Evolutionary conservation across 2,888 invertebrate species (phyloP).

Genomic region (Cryptocephalus moraei): DNA sequence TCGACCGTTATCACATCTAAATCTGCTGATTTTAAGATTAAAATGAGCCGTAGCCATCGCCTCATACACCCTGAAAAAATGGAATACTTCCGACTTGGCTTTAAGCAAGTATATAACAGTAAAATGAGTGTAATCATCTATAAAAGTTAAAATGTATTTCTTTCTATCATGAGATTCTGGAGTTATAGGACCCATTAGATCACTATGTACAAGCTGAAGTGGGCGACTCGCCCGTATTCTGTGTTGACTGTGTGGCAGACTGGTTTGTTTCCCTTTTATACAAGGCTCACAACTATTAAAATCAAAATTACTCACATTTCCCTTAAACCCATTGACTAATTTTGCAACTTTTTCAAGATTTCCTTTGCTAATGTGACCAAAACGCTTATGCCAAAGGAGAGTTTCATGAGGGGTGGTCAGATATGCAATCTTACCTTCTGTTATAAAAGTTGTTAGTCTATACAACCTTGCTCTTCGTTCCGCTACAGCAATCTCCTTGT

Average conservation of each 20-base stretch:
- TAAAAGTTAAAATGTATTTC: neutral
- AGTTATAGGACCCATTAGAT: neutral
- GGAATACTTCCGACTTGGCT: neutral
- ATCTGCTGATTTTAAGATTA: too few species aligned
- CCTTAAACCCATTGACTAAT: neutral
- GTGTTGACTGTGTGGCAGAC: neutral
- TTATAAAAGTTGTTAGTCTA: neutral
- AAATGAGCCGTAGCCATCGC: neutral
- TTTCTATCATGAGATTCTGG: neutral
- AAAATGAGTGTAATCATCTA: neutral
- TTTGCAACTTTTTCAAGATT: neutral
- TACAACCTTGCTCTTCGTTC: neutral
- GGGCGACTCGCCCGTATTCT: neutral
- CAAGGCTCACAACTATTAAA: neutral
- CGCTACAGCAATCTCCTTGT: neutral
- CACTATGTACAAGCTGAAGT: neutral
- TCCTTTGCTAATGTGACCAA: neutral
- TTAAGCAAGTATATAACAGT: neutral
- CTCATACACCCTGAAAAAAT: neutral
- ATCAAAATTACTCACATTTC: neutral
- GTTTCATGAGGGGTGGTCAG: neutral
- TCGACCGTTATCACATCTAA: too few species aligned
- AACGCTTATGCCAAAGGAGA: neutral
- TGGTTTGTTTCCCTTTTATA: neutral
- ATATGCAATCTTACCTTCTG: neutral